Conservation (phyloP, 2,797 vertebrate genomes). For the Chiloscyllium punctatum region DNA sequence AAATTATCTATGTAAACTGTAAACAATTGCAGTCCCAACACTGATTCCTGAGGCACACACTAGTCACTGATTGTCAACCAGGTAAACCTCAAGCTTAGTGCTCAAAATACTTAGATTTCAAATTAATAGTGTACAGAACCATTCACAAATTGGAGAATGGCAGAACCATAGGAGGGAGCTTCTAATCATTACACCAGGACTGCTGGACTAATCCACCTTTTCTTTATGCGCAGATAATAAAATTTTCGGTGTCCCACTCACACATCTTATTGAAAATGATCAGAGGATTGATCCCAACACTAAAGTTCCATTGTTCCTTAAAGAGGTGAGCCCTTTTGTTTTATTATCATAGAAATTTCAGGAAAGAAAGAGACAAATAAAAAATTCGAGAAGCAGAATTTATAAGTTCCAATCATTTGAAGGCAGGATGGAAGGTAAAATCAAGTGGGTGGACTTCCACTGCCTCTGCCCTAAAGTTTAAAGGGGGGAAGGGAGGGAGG, state of each 20-base stretch:
- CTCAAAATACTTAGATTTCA: neutral
- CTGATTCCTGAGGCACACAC: no score
- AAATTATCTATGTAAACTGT: no score
- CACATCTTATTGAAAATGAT: conserved; percentile 72
- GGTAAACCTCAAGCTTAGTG: neutral
- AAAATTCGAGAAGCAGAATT: neutral
- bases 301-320: conserved; percentile 70
- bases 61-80: neutral
- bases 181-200: neutral
- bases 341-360: neutral
- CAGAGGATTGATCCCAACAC: conserved; percentile 67
- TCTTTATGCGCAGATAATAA: conserved; percentile 61
- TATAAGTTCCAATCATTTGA: neutral
- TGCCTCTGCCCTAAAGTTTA: no score
- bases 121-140: neutral
- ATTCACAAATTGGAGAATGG: neutral
- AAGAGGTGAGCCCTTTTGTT: conserved; percentile 59
- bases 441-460: no score
- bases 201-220: neutral
- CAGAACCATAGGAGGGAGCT: neutral
- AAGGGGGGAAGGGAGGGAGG: no score
- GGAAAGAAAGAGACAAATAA: neutral
- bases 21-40: no score
- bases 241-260: conserved; percentile 75
- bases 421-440: no score